Evolutionary conservation across 2,888 invertebrate species (phyloP).

Genomic region (Acanthosoma haemorrhoidale): DNA sequence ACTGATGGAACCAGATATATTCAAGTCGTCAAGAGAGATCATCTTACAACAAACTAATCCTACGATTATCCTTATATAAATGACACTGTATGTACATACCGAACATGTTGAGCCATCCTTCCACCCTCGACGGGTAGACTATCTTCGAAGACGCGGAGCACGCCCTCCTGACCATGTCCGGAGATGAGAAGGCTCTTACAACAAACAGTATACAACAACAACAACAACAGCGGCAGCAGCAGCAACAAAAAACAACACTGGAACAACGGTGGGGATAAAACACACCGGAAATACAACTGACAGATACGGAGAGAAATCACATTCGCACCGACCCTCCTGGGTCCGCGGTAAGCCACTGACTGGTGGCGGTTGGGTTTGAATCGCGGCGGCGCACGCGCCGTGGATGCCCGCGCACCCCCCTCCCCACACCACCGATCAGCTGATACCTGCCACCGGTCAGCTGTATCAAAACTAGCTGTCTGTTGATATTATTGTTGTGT

Average conservation of each 20-base stretch:
- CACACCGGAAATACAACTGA: not conserved
- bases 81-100: conserved; percentile 48
- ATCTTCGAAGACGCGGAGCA: conserved; percentile 44
- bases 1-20: too few relatives aligned
- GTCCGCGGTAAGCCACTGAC: not conserved
- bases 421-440: not conserved
- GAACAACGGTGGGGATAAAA: not conserved
- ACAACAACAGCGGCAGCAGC: not conserved
- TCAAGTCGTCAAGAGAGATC: too few relatives aligned
- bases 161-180: conserved; percentile 35
- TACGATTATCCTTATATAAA: too few relatives aligned
- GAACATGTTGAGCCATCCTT: conserved; percentile 56
- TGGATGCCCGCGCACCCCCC: conserved; percentile 3
- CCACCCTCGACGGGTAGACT: conserved; percentile 54
- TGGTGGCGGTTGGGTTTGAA: conserved; percentile 20
- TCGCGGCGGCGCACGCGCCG: not conserved
- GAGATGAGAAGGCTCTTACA: not conserved
- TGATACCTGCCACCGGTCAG: not conserved
- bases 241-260: not conserved
- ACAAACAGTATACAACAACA: not conserved
- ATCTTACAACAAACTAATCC: too few relatives aligned
- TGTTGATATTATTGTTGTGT: too few relatives aligned
- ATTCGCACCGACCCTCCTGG: not conserved
- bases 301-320: not conserved
- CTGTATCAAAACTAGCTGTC: too few relatives aligned